These are phyloP conservation scores for Drosophila monieri DNA, from an alignment of 2,888 invertebrate genomes.

Conservation along the genomic window DNA sequence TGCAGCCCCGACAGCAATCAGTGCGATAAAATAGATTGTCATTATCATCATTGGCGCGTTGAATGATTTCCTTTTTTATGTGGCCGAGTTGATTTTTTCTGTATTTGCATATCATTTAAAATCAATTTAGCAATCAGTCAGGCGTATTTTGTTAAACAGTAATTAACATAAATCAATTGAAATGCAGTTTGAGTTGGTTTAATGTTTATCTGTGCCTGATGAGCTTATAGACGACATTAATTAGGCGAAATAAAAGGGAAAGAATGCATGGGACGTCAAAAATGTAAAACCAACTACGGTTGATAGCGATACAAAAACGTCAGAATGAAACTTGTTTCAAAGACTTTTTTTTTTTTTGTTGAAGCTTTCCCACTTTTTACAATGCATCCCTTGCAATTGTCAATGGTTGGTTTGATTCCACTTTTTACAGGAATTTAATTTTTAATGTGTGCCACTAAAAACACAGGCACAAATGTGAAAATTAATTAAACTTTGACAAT, in stretches of 20 bases:
- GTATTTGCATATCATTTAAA: constrained; percentile 68
- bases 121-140: constrained; percentile 71
- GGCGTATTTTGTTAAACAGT: constrained; percentile 68
- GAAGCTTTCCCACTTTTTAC: not conserved
- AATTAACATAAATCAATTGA: constrained; percentile 77
- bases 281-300: not conserved
- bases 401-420: constrained; percentile 14
- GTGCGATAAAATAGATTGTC: constrained; percentile 50
- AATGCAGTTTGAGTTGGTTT: constrained; percentile 49
- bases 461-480: constrained; percentile 43
- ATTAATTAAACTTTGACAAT: constrained; percentile 51
- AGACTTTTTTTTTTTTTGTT: constrained; percentile 2
- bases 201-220: constrained; percentile 58
- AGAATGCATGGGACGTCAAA: not conserved
- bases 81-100: constrained; percentile 31
- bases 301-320: not conserved
- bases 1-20: constrained; percentile 52
- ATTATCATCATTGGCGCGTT: constrained; percentile 54
- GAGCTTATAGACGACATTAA: constrained; percentile 41
- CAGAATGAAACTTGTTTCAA: constrained; percentile 6
- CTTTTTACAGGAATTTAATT: constrained; percentile 23
- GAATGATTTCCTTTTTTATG: constrained; percentile 39
- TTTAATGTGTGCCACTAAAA: constrained; percentile 24
- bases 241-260: constrained; percentile 29
- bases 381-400: constrained; percentile 3